Percentiles rank a stretch among this genome's conserved stretches.
These are phyloP conservation scores for Rhyacichthys aspro DNA, from an alignment of 2,797 vertebrate species.

Conservation along the genomic window DNA sequence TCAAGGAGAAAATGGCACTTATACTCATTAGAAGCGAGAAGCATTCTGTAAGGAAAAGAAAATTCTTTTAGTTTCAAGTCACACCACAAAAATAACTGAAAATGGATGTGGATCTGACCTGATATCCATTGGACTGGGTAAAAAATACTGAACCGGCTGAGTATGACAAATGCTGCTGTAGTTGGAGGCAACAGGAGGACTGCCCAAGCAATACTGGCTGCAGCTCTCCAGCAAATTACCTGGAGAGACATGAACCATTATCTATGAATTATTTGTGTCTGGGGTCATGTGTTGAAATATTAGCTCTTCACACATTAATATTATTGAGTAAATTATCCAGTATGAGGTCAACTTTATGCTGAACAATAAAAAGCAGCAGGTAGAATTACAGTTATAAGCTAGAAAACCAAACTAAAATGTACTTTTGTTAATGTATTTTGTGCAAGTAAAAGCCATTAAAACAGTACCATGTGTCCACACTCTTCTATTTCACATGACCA, in stretches of 20 bases:
- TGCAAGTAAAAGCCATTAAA: too few species aligned
- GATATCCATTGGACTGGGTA: slow-evolving; percentile 88
- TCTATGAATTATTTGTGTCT: too few species aligned
- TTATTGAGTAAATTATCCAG: too few species aligned
- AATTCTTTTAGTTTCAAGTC: neutral
- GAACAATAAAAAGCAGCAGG: too few species aligned
- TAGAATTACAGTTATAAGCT: too few species aligned
- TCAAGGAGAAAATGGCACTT: slow-evolving; percentile 83
- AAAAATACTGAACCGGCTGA: slow-evolving; percentile 84
- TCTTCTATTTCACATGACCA: too few species aligned
- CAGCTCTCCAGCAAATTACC: slow-evolving; percentile 91
- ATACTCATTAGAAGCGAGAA: slow-evolving; percentile 82
- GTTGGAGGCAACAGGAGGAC: slow-evolving; percentile 86
- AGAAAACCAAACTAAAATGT: too few species aligned
- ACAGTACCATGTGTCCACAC: too few species aligned
- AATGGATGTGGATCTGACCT: slow-evolving; percentile 72
- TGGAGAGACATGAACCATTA: slow-evolving; percentile 46
- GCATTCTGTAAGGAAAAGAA: slow-evolving; percentile 77
- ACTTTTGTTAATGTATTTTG: too few species aligned
- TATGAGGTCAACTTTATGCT: too few species aligned
- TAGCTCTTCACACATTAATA: too few species aligned
- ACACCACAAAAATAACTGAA: neutral
- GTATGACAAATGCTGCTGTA: slow-evolving; percentile 82
- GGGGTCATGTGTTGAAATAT: too few species aligned
- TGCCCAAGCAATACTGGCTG: slow-evolving; percentile 88